Percentiles rank a stretch among this genome's conserved stretches.
Conservation (phyloP, 2,113 vertebrate species). For the Ictalurus furcatus region DNA sequence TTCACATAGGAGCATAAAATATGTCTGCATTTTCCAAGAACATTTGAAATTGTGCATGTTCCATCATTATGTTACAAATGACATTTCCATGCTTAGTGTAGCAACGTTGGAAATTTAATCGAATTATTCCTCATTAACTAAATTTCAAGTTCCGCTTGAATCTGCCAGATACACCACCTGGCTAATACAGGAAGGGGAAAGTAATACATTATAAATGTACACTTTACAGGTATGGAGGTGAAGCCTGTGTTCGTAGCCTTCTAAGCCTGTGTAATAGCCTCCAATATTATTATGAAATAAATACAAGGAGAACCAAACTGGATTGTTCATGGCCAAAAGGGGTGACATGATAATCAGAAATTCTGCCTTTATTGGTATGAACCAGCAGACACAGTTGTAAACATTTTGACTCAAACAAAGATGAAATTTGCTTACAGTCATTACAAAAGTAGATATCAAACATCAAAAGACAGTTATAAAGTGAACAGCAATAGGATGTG, state of each 20-base stretch:
- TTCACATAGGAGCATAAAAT: background rate
- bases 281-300: background rate
- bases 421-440: background rate
- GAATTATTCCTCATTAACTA: background rate
- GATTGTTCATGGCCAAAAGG: background rate
- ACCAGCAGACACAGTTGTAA: constrained; percentile 37
- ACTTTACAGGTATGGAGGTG: background rate
- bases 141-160: background rate
- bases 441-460: constrained; percentile 32
- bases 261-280: background rate
- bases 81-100: background rate
- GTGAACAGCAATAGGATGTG: constrained; percentile 34
- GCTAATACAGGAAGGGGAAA: background rate
- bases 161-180: background rate
- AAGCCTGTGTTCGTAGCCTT: background rate
- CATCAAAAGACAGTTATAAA: constrained; percentile 22
- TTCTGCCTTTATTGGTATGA: constrained; percentile 38
- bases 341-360: background rate
- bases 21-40: background rate
- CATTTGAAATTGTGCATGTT: background rate
- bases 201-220: background rate
- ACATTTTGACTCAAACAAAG: constrained; percentile 45
- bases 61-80: background rate
- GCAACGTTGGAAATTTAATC: background rate
- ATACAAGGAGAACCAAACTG: background rate